phyloP scores from a whole-genome alignment of 2,797 vertebrate species.

The Salmo trutta region DNA sequence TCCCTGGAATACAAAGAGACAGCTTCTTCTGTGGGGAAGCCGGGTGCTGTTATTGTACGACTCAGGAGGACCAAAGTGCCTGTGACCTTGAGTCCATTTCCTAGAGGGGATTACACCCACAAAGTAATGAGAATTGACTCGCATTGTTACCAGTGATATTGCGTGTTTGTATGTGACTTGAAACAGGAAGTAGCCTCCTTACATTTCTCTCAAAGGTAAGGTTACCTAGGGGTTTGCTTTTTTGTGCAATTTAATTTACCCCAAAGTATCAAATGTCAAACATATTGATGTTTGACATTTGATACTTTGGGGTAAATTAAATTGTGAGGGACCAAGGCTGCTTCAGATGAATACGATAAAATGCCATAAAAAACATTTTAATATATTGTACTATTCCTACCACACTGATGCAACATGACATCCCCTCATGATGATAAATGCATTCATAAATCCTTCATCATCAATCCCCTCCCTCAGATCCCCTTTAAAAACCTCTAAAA shows the following conservation, averaged over 20 bases:
- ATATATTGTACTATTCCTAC: neutral
- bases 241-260: too few relatives aligned
- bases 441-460: neutral
- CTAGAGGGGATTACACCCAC: slow-evolving; percentile 40
- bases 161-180: slow-evolving; percentile 8
- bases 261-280: too few relatives aligned
- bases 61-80: slow-evolving; percentile 27
- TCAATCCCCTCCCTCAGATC: neutral
- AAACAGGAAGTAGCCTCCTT: neutral
- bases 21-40: slow-evolving; percentile 41
- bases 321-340: too few relatives aligned
- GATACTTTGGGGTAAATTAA: neutral
- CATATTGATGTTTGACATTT: neutral
- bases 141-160: slow-evolving; percentile 14
- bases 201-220: neutral
- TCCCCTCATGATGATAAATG: neutral
- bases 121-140: slow-evolving; percentile 36
- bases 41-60: slow-evolving; percentile 38
- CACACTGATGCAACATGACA: neutral
- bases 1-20: slow-evolving; percentile 46
- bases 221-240: neutral
- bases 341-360: too few relatives aligned
- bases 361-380: neutral
- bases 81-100: slow-evolving; percentile 51
- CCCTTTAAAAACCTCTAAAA: too few relatives aligned